Percentiles rank a stretch among this genome's conserved stretches.
Evolutionary conservation across 37 sponge, comb jelly and placozoan species (phyloP).

Genomic region (Spongilla lacustris): DNA sequence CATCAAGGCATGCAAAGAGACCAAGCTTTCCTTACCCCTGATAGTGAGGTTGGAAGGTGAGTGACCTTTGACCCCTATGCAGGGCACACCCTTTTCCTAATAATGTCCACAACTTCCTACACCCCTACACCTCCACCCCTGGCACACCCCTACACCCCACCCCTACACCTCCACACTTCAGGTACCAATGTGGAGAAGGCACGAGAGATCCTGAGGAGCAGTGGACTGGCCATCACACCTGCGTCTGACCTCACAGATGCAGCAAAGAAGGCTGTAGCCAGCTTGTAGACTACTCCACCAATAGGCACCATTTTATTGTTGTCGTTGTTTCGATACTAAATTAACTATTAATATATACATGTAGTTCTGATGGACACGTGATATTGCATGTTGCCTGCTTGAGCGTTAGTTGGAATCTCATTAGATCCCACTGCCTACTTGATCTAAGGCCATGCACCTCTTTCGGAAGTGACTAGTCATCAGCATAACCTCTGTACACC

Average conservation of each 20-base stretch:
- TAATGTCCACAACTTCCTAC: background rate
- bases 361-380: too few species aligned
- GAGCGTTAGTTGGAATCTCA: too few species aligned
- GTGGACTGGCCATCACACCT: conserved; percentile 83
- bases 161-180: background rate
- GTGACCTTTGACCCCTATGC: conserved; percentile 3
- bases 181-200: conserved; percentile 91
- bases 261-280: conserved; percentile 80
- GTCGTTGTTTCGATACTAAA: too few species aligned
- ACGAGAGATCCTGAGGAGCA: conserved; percentile 70
- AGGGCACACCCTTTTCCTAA: too few species aligned
- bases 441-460: too few species aligned
- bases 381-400: too few species aligned
- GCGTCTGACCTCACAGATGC: conserved; percentile 83
- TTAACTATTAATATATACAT: too few species aligned
- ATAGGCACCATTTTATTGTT: too few species aligned
- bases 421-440: too few species aligned
- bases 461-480: too few species aligned
- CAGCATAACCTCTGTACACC: too few species aligned
- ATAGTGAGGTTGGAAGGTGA: conserved; percentile 94
- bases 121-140: background rate
- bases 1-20: conserved; percentile 82
- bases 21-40: conserved; percentile 81
- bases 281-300: conserved; percentile 8
- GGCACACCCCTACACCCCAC: background rate